These are phyloP conservation scores for Avahi laniger DNA, from an alignment of 2,797 vertebrate genomes.

Conservation along the genomic window DNA sequence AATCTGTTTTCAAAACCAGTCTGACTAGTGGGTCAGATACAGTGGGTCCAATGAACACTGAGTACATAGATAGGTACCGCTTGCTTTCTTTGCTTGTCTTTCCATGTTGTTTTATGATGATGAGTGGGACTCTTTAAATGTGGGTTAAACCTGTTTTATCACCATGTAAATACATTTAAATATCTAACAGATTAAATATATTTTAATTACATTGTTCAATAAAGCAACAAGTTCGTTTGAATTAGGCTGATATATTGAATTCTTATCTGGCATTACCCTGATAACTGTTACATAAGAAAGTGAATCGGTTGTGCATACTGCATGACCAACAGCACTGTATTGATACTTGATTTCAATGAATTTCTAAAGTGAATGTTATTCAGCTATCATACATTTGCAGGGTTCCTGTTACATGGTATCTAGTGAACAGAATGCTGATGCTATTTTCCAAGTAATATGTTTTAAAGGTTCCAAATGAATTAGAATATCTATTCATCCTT, in stretches of 20 bases:
- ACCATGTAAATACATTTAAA: background rate
- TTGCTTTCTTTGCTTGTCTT: background rate
- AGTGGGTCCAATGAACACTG: background rate
- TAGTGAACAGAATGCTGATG: background rate
- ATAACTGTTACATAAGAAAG: background rate
- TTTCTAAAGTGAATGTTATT: background rate
- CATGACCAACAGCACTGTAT: background rate
- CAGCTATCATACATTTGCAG: background rate
- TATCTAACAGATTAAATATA: background rate
- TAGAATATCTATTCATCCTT: background rate
- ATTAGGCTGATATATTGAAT: background rate
- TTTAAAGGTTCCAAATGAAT: slow-evolving; percentile 4
- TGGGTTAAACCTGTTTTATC: background rate
- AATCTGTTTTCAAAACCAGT: slow-evolving; percentile 1
- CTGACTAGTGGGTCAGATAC: background rate
- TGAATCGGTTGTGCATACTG: background rate
- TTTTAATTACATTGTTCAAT: background rate
- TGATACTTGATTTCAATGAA: background rate
- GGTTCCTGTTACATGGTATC: background rate
- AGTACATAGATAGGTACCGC: background rate
- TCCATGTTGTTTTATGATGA: background rate
- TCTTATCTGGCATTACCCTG: background rate
- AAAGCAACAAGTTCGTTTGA: background rate
- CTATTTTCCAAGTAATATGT: background rate
- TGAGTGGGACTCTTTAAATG: background rate